Percentiles rank a stretch among this genome's conserved stretches.
Conservation (phyloP, 1,140 invertebrate species). For the Nasonia giraulti region DNA sequence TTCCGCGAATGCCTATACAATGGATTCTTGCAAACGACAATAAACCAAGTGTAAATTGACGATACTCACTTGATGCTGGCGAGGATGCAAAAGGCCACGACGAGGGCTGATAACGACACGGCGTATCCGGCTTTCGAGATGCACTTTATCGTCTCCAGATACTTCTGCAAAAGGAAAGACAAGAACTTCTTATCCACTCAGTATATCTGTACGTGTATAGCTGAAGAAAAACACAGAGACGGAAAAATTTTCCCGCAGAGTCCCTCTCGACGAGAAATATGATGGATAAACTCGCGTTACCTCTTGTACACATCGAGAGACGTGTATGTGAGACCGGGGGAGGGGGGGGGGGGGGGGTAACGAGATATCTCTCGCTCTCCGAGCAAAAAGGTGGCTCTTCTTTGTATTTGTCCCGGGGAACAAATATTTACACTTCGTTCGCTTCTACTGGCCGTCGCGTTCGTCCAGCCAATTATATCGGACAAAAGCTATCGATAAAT, state of each 20-base stretch:
- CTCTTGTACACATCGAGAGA: background rate
- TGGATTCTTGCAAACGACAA: too few relatives aligned
- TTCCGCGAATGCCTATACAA: too few relatives aligned
- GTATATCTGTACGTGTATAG: too few relatives aligned
- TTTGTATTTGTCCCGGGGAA: constrained; percentile 24
- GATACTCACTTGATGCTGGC: constrained; percentile 81
- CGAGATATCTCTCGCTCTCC: background rate
- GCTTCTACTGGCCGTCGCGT: background rate
- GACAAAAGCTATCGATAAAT: constrained; percentile 33
- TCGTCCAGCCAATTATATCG: constrained; percentile 15
- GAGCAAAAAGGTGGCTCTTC: background rate
- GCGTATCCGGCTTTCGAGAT: constrained; percentile 83
- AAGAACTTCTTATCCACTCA: background rate
- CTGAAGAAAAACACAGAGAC: background rate
- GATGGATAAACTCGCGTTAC: background rate
- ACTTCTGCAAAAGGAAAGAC: constrained; percentile 53
- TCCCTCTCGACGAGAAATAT: background rate
- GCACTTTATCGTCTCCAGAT: constrained; percentile 77
- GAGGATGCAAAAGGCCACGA: constrained; percentile 81
- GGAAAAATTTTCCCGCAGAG: background rate
- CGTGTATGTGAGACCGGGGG: too few relatives aligned
- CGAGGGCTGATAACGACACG: constrained; percentile 79
- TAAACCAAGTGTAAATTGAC: background rate
- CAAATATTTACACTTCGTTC: constrained; percentile 28
- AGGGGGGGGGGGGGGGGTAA: background rate